phyloP scores from a whole-genome alignment of 2,797 vertebrate species.

The Phoeniculus purpureus region DNA sequence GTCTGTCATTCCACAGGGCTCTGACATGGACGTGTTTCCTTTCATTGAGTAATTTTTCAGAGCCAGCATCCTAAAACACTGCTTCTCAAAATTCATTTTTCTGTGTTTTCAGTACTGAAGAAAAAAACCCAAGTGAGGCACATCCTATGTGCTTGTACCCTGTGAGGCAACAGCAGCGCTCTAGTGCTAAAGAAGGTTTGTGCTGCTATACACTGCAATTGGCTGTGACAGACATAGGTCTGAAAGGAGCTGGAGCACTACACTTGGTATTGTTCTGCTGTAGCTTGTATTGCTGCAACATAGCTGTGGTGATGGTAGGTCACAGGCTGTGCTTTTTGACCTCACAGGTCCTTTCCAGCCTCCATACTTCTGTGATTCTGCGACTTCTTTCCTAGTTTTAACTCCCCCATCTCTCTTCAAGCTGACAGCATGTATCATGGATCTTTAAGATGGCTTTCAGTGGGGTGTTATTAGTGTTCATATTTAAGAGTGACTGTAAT shows the following conservation, averaged over 20 bases:
- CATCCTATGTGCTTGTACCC: fast-evolving
- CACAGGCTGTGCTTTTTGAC: too few relatives aligned
- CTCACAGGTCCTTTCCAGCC: too few relatives aligned
- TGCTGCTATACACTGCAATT: background rate
- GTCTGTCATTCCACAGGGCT: background rate
- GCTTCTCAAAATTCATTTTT: background rate
- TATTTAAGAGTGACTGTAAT: background rate
- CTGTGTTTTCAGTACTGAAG: background rate
- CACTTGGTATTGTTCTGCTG: background rate
- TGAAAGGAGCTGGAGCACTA: background rate
- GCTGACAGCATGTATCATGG: background rate
- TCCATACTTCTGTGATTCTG: too few relatives aligned
- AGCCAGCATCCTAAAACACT: background rate
- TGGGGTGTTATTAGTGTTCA: background rate
- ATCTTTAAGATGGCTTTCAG: background rate
- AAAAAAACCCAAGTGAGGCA: background rate
- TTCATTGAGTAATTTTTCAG: background rate
- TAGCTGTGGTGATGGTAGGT: too few relatives aligned
- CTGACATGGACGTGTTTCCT: background rate
- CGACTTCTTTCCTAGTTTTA: background rate
- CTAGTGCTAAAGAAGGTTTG: background rate
- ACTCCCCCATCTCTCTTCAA: background rate
- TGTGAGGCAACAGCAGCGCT: background rate
- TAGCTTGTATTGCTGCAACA: background rate
- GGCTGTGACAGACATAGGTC: background rate